Evolutionary conservation across 2,888 invertebrate genomes (phyloP), one percentile per base, ranked within the genome.

Genomic region (Agrotis clavis): DNA sequence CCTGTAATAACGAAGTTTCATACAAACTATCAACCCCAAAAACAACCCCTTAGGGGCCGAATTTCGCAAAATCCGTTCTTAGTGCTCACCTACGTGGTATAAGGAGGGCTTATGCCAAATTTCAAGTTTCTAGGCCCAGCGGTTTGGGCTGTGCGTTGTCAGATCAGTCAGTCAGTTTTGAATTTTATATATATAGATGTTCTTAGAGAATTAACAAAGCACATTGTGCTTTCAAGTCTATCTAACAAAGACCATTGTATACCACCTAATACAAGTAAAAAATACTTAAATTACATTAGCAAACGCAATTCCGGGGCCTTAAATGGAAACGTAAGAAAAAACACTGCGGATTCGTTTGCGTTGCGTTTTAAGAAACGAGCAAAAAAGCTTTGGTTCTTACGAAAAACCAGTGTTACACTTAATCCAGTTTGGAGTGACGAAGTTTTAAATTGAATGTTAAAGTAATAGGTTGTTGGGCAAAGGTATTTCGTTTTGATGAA

Each of bases 381-480:
- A 74, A 79, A 76, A 74, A 76, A 80, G 51, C n/a, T 19, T 47
- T 16, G 18, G 13, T 25, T 54, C 45, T 73, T 79, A 35, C 61
- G 30, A 74, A 78, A 78, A 71, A 41, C 9, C 35, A 59, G 25
- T 59, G 50, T 78, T 51, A 59, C 57, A 59, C 35, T 73, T 67
- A 59, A 67, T 67, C 35, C 30, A 47, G 41, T 53, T 16, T 25
- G 16, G 41, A 66, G 3, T 56, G 18, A 35, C 13, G 54, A 75
- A 67, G 48, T 21, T 18, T 2, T 35, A 45, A 59, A 72, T 61
- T 30, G 14, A 7, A 14, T 69, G 11, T 5, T 16, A 47, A 21
- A 21, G n/a, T 11, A 5, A 48, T 54, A 0, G 7, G 4, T 16
- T 30, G 14, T 50, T 48, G 16, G 25, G 11, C 9, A 18, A 25